Evolutionary conservation across 2,888 invertebrate genomes (phyloP).

Genomic region (Thecophora atra): DNA sequence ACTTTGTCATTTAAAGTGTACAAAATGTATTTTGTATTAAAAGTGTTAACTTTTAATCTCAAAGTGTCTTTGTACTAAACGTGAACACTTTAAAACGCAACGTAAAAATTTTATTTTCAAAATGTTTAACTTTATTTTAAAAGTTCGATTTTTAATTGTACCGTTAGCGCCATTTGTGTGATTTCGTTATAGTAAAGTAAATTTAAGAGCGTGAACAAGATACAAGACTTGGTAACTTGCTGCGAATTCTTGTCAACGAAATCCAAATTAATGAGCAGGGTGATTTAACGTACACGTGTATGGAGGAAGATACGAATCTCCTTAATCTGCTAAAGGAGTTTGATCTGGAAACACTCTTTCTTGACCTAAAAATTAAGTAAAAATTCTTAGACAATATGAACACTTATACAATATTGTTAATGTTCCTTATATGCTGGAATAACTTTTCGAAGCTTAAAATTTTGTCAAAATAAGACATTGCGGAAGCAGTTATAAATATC

Average conservation of each 20-base stretch:
- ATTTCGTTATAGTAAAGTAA: conserved; percentile 16
- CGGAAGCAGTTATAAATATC: conserved; percentile 39
- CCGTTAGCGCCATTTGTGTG: conserved; percentile 27
- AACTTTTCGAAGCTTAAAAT: conserved; percentile 39
- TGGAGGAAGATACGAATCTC: too few species aligned
- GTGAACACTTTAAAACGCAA: too few species aligned
- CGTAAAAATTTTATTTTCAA: conserved; percentile 1
- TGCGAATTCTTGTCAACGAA: conserved; percentile 32
- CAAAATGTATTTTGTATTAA: conserved; percentile 35
- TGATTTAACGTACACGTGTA: conserved; percentile 31
- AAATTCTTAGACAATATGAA: conserved; percentile 35
- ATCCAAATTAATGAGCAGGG: conserved; percentile 35
- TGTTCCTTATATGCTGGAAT: conserved; percentile 39
- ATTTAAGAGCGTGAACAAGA: conserved; percentile 34
- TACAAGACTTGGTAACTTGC: conserved; percentile 16
- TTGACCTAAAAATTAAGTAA: conserved; percentile 38
- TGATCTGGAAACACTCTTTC: conserved; percentile 38
- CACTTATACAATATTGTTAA: conserved; percentile 34
- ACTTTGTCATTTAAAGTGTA: conserved; percentile 34
- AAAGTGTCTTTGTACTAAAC: conserved; percentile 26
- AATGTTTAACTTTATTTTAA: conserved; percentile 27
- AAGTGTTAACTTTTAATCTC: conserved; percentile 35
- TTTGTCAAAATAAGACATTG: conserved; percentile 39
- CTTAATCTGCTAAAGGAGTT: too few species aligned
- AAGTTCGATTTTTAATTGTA: conserved; percentile 33